phyloP scores from a whole-genome alignment of 2,888 invertebrate genomes.

The Microdon myrmicae region DNA sequence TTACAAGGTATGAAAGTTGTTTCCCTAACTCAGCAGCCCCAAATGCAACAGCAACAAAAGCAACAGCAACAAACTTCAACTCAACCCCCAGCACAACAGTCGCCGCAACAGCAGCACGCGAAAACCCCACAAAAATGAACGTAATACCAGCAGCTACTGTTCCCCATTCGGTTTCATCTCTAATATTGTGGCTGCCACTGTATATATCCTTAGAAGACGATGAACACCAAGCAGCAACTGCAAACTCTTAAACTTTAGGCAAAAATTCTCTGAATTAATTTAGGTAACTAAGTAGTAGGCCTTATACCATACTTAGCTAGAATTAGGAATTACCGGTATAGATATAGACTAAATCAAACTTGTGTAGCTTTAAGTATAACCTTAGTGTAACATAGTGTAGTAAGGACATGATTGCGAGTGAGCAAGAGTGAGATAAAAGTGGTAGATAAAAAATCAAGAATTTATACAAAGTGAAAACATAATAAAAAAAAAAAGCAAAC shows the following conservation, averaged over 20 bases:
- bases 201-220: constrained; percentile 13
- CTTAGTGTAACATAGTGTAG: constrained; percentile 32
- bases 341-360: constrained; percentile 39
- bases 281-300: constrained; percentile 8
- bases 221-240: constrained; percentile 13
- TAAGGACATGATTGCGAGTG: constrained; percentile 33
- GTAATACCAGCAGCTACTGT: no score
- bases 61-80: constrained; percentile 26
- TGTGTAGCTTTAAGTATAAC: constrained; percentile 29
- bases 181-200: constrained; percentile 27
- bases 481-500: constrained; percentile 12
- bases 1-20: constrained; percentile 74
- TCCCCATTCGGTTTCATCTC: no score
- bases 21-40: constrained; percentile 67
- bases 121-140: no score
- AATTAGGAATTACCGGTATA: constrained; percentile 12
- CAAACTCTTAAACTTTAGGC: constrained; percentile 12
- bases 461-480: constrained; percentile 26
- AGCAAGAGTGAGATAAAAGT: constrained; percentile 38
- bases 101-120: constrained; percentile 20
- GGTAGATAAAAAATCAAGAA: constrained; percentile 11
- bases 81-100: constrained; percentile 20
- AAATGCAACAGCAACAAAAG: constrained; percentile 56
- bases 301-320: not conserved
- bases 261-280: constrained; percentile 13